Evolutionary conservation across 2,888 invertebrate genomes (phyloP).

Genomic region (Aproaerema taeniolella): DNA sequence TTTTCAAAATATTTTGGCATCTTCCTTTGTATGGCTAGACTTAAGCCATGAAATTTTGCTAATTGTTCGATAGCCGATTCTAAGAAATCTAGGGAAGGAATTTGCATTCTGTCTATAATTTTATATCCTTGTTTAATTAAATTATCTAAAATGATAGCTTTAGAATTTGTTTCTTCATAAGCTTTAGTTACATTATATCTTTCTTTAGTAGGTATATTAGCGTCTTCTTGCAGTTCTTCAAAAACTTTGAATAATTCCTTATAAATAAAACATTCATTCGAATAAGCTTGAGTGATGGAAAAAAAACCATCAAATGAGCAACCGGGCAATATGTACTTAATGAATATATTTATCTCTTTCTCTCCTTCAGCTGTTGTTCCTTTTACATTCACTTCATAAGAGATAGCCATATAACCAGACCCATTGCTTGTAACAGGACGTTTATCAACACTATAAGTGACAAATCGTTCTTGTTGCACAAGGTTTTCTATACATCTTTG

Average conservation of each 20-base stretch:
- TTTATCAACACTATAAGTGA: neutral
- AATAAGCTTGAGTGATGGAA: slow-evolving; percentile 26
- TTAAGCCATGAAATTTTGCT: slow-evolving; percentile 31
- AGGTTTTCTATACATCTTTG: neutral
- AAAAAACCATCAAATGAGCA: slow-evolving; percentile 19
- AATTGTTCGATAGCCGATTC: slow-evolving; percentile 27
- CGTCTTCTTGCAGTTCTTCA: slow-evolving; percentile 25
- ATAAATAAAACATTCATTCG: slow-evolving; percentile 33
- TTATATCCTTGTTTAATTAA: slow-evolving; percentile 29
- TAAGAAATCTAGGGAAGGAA: slow-evolving; percentile 27
- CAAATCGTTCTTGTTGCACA: neutral
- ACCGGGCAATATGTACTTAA: slow-evolving; percentile 31
- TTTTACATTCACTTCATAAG: slow-evolving; percentile 32
- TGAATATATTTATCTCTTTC: slow-evolving; percentile 35
- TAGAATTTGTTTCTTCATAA: slow-evolving; percentile 22
- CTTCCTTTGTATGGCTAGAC: slow-evolving; percentile 27
- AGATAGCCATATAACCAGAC: slow-evolving; percentile 29
- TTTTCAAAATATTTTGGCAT: slow-evolving; percentile 17
- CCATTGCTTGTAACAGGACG: slow-evolving; percentile 23
- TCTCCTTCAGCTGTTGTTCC: slow-evolving; percentile 26
- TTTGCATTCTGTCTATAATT: slow-evolving; percentile 25
- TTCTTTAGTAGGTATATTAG: slow-evolving; percentile 20
- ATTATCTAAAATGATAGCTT: slow-evolving; percentile 31
- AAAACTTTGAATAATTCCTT: slow-evolving; percentile 28
- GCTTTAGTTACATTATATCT: slow-evolving; percentile 23